Evolutionary conservation across 2,113 vertebrate genomes (phyloP).

Genomic region (Poecile atricapillus): DNA sequence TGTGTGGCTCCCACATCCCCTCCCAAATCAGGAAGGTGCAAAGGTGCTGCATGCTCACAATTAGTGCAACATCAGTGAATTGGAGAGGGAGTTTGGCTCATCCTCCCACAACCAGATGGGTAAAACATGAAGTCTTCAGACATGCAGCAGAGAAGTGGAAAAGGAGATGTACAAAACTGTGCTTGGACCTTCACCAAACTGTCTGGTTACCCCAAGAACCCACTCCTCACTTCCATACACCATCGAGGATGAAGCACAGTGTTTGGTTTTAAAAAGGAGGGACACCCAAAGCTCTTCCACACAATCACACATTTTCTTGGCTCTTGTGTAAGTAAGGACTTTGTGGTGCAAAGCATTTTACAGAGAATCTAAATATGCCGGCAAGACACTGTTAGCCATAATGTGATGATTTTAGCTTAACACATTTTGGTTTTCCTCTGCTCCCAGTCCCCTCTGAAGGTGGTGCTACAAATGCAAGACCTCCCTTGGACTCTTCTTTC

Average conservation of each 20-base stretch:
- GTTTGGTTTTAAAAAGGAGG: background rate
- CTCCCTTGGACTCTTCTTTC: background rate
- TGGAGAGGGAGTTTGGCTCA: background rate
- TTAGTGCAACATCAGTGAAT: background rate
- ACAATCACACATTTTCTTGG: background rate
- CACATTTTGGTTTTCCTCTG: background rate
- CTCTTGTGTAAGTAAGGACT: background rate
- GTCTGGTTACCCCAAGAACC: background rate
- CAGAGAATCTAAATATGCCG: background rate
- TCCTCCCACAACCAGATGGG: background rate
- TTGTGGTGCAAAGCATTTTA: background rate
- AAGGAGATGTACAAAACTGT: background rate
- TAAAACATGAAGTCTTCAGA: background rate
- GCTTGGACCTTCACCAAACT: background rate
- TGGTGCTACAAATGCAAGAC: background rate
- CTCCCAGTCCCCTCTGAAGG: background rate
- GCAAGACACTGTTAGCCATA: background rate
- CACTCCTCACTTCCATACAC: background rate
- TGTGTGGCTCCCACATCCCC: background rate
- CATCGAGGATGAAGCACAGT: accelerated
- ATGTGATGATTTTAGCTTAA: background rate
- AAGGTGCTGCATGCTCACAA: background rate
- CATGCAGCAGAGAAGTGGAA: background rate
- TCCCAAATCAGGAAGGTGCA: background rate
- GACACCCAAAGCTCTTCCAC: background rate